phyloP scores from a whole-genome alignment of 1,140 invertebrate genomes.

The Drosophila biarmipes region DNA sequence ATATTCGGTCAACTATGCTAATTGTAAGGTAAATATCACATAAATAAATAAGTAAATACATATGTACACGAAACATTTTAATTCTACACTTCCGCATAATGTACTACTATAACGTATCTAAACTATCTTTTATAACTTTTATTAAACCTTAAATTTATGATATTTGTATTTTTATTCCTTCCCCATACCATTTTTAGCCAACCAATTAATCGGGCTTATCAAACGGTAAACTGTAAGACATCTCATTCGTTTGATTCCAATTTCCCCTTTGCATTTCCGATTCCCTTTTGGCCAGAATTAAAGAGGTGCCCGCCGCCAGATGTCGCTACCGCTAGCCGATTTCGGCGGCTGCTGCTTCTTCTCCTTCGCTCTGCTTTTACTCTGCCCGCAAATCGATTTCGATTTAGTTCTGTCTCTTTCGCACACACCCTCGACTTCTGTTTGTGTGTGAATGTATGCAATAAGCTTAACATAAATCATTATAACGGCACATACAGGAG shows the following conservation, averaged over 20 bases:
- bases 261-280: slow-evolving; percentile 45
- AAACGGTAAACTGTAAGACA: slow-evolving; percentile 1
- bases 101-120: too few relatives aligned
- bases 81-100: too few relatives aligned
- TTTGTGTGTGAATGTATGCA: slow-evolving; percentile 30
- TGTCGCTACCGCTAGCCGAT: slow-evolving; percentile 16
- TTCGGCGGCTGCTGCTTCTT: slow-evolving; percentile 8
- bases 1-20: not conserved
- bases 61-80: too few relatives aligned
- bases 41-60: too few relatives aligned
- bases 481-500: slow-evolving; percentile 66
- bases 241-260: slow-evolving; percentile 25
- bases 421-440: slow-evolving; percentile 33
- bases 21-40: not conserved
- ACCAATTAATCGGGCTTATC: slow-evolving; percentile 3
- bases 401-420: slow-evolving; percentile 30
- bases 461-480: slow-evolving; percentile 80
- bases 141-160: too few relatives aligned
- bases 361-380: slow-evolving; percentile 16
- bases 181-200: too few relatives aligned
- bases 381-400: slow-evolving; percentile 54
- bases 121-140: too few relatives aligned
- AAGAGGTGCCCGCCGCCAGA: slow-evolving; percentile 8
- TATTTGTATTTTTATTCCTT: not conserved
- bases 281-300: slow-evolving; percentile 15